Evolutionary conservation across 2,113 vertebrate species (phyloP).

Genomic region (Rhagologus leucostigma): DNA sequence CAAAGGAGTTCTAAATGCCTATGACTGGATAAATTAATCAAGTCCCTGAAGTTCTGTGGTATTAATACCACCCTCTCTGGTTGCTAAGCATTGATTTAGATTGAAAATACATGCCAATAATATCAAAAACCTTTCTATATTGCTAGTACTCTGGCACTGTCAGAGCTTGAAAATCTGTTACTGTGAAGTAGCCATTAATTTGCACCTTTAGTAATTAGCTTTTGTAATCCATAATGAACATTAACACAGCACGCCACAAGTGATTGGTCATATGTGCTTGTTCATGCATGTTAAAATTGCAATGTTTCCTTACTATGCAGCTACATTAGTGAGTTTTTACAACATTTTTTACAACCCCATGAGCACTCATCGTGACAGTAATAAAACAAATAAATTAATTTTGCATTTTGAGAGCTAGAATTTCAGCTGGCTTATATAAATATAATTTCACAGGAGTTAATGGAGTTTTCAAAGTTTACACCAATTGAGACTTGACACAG

Average conservation of each 20-base stretch:
- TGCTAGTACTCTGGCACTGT: not conserved
- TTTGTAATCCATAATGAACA: not conserved
- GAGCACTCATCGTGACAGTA: not conserved
- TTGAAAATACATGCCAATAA: not conserved
- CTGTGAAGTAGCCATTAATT: not conserved
- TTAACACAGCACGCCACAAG: not conserved
- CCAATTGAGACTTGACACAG: not conserved
- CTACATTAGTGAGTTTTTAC: not conserved
- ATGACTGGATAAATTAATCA: not conserved
- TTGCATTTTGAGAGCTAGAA: not conserved
- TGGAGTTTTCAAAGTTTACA: conserved; percentile 2
- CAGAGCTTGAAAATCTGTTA: not conserved
- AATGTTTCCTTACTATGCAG: not conserved
- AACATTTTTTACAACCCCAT: not conserved
- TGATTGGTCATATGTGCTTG: not conserved
- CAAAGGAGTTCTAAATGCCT: not conserved
- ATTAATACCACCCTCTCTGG: not conserved
- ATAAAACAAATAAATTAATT: conserved; percentile 9
- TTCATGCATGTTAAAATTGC: not conserved
- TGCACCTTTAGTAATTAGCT: not conserved
- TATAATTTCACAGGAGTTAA: not conserved
- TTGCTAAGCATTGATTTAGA: not conserved
- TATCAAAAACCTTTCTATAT: not conserved
- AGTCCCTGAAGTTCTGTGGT: not conserved
- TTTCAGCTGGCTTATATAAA: not conserved